phyloP scores from a whole-genome alignment of 2,888 invertebrate genomes.

The Eupithecia tripunctaria region DNA sequence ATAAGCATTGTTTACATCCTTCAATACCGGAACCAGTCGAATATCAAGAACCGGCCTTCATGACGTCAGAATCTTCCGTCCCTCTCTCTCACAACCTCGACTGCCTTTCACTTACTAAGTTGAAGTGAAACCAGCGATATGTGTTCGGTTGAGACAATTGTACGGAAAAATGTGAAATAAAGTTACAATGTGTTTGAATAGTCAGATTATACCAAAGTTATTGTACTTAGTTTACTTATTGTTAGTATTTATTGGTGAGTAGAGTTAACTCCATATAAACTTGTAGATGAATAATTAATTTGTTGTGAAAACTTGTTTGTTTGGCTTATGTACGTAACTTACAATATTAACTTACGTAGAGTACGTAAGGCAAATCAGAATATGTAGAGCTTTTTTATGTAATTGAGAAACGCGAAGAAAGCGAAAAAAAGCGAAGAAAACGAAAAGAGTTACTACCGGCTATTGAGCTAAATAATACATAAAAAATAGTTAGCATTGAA shows the following conservation, averaged over 20 bases:
- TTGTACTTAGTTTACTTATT: slow-evolving; percentile 63
- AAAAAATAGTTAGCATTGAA: background rate
- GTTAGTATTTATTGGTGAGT: slow-evolving; percentile 59
- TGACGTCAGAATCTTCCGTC: slow-evolving; percentile 55
- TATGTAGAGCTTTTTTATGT: background rate
- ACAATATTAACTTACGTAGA: background rate
- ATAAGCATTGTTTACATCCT: slow-evolving; percentile 17
- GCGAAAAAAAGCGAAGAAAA: background rate
- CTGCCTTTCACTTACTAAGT: slow-evolving; percentile 72
- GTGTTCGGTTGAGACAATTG: slow-evolving; percentile 28
- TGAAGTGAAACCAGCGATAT: slow-evolving; percentile 47
- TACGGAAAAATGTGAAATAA: slow-evolving; percentile 56
- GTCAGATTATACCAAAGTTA: slow-evolving; percentile 74
- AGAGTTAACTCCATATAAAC: background rate
- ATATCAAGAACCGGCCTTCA: slow-evolving; percentile 39
- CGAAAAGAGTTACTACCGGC: background rate
- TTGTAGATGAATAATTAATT: background rate
- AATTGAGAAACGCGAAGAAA: background rate
- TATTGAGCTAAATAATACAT: background rate
- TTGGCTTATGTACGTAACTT: background rate
- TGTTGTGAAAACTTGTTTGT: background rate
- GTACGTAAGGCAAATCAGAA: background rate
- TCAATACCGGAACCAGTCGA: slow-evolving; percentile 29
- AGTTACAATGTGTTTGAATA: slow-evolving; percentile 48
- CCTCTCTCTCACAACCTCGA: slow-evolving; percentile 58